phyloP scores from a whole-genome alignment of 2,797 vertebrate species.

The Falco rusticolus region DNA sequence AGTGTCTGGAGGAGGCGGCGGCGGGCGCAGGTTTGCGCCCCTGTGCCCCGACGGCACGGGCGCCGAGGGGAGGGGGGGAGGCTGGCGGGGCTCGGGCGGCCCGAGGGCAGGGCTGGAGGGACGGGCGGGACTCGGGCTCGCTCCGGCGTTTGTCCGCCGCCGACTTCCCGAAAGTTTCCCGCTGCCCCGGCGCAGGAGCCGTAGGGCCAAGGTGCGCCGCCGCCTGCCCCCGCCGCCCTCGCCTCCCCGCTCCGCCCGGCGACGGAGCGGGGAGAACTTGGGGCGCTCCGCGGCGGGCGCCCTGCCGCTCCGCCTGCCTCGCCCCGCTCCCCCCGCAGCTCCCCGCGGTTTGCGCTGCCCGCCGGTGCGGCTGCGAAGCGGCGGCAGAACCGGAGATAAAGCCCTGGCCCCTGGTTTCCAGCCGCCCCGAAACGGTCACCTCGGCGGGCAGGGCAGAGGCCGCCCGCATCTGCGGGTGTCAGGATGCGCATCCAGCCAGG shows the following conservation, averaged over 20 bases:
- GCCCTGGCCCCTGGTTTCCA: too few species aligned
- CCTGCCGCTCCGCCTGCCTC: not conserved
- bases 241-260: not conserved
- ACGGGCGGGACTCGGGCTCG: not conserved
- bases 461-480: not conserved
- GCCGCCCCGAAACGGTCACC: too few species aligned
- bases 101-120: not conserved
- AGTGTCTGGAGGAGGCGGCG: not conserved
- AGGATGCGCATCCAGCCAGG: accelerated
- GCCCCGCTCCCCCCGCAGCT: not conserved
- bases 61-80: not conserved
- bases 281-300: not conserved
- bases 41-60: not conserved
- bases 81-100: not conserved
- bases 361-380: not conserved
- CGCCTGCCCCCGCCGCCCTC: not conserved
- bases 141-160: not conserved
- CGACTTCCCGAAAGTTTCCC: constrained; percentile 30
- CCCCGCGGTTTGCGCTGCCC: not conserved
- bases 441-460: not conserved
- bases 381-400: not conserved
- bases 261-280: not conserved
- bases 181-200: not conserved
- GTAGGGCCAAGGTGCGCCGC: not conserved
- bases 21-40: not conserved